Evolutionary conservation across 2,113 vertebrate genomes (phyloP).

Genomic region (Halcyon senegalensis): DNA sequence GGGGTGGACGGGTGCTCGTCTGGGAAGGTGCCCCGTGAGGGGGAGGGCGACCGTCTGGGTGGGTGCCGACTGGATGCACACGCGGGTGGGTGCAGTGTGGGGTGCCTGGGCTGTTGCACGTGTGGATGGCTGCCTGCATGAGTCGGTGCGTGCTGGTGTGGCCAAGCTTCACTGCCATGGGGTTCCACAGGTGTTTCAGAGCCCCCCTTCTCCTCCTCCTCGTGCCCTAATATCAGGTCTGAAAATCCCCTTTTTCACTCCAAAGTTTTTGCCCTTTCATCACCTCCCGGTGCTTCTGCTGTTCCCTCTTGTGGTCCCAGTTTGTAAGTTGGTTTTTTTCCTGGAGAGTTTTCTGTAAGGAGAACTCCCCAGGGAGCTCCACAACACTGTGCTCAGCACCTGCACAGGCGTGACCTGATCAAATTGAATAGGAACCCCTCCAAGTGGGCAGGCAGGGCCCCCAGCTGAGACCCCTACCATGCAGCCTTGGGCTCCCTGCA

Average conservation of each 20-base stretch:
- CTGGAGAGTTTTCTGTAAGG: not conserved
- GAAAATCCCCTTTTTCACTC: not conserved
- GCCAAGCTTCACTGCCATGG: fast-evolving
- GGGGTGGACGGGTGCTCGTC: fast-evolving
- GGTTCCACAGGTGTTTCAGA: not conserved
- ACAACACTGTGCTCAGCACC: fast-evolving
- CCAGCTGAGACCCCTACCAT: not conserved
- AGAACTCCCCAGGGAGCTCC: fast-evolving
- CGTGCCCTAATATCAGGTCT: fast-evolving
- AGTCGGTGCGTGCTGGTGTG: fast-evolving
- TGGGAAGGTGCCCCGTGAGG: fast-evolving
- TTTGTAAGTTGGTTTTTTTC: too few relatives aligned
- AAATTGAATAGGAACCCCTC: fast-evolving
- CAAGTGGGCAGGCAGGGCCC: fast-evolving
- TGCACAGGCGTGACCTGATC: fast-evolving
- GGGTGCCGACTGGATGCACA: not conserved
- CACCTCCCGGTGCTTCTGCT: fast-evolving
- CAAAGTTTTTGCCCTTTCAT: not conserved
- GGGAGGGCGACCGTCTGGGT: fast-evolving
- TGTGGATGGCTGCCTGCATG: fast-evolving
- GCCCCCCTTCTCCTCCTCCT: fast-evolving
- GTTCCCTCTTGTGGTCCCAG: fast-evolving
- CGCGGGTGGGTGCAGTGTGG: not conserved
- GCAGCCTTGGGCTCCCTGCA: not conserved
- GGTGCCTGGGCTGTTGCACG: not conserved